Percentiles rank a stretch among this genome's conserved stretches.
These are phyloP conservation scores for Hedychridium roseum DNA, from an alignment of 2,888 invertebrate genomes.

Conservation along the genomic window DNA sequence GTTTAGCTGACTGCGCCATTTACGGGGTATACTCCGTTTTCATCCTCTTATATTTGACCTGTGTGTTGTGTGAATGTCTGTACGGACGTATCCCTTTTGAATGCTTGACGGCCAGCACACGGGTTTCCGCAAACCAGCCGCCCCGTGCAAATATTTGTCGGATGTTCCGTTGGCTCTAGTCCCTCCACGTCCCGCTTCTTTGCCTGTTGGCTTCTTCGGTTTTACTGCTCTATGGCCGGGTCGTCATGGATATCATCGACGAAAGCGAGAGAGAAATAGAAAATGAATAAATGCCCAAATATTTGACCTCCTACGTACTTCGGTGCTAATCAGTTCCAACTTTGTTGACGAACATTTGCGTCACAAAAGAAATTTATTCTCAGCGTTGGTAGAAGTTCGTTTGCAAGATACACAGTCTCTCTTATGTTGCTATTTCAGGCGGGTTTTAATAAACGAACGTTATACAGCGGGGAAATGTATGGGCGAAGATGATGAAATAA, in stretches of 20 bases:
- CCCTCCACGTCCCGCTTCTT: constrained; percentile 31
- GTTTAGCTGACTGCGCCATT: too few species aligned
- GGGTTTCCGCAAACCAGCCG: constrained; percentile 43
- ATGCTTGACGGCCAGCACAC: constrained; percentile 23
- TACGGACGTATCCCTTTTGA: constrained; percentile 22
- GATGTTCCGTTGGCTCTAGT: constrained; percentile 39
- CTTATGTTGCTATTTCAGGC: too few species aligned
- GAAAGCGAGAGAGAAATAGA: constrained; percentile 11
- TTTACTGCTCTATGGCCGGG: constrained; percentile 27
- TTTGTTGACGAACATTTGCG: constrained; percentile 15
- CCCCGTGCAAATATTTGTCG: constrained; percentile 50
- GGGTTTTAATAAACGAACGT: too few species aligned
- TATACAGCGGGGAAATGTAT: too few species aligned
- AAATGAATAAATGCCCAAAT: constrained; percentile 33
- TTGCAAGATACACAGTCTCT: too few species aligned
- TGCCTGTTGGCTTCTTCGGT: constrained; percentile 24
- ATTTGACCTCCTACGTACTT: constrained; percentile 31
- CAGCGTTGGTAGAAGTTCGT: too few species aligned
- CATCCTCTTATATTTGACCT: too few species aligned
- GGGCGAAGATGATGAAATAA: too few species aligned
- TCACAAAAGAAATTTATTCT: too few species aligned
- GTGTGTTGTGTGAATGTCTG: too few species aligned
- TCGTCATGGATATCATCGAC: constrained; percentile 53
- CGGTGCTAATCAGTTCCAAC: constrained; percentile 33
- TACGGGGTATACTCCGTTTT: too few species aligned